Conservation (phyloP, 1,140 invertebrate species). For the Drosophila melanogaster region Release_6_plus_ISO1_MT NT_033777.3:23730001-23730500, state of each 20-base stretch:
- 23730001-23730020: not conserved
- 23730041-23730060: slow-evolving; percentile 8
- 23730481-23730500: slow-evolving; percentile 67
- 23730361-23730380: slow-evolving; percentile 65
- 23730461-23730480: slow-evolving; percentile 22
- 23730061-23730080: slow-evolving; percentile 70
- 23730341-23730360: slow-evolving; percentile 84
- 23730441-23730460: slow-evolving; percentile 42
- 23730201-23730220: slow-evolving; percentile 44
- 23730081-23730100: slow-evolving; percentile 83
- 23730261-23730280: slow-evolving; percentile 51
- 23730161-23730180: slow-evolving; percentile 76
- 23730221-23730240: slow-evolving; percentile 65
- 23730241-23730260: slow-evolving; percentile 79
- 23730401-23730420: slow-evolving; percentile 83
- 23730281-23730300: not conserved
- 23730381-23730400: slow-evolving; percentile 84
- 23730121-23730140: not conserved
- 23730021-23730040: no score
- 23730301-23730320: slow-evolving; percentile 69
- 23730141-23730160: slow-evolving; percentile 68
- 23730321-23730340: slow-evolving; percentile 84
- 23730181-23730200: slow-evolving; percentile 79
- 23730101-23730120: slow-evolving; percentile 5
- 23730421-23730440: slow-evolving; percentile 27